These are phyloP conservation scores for Microctonus aethiopoides DNA, from an alignment of 2,888 invertebrate genomes.

Conservation along the genomic window DNA sequence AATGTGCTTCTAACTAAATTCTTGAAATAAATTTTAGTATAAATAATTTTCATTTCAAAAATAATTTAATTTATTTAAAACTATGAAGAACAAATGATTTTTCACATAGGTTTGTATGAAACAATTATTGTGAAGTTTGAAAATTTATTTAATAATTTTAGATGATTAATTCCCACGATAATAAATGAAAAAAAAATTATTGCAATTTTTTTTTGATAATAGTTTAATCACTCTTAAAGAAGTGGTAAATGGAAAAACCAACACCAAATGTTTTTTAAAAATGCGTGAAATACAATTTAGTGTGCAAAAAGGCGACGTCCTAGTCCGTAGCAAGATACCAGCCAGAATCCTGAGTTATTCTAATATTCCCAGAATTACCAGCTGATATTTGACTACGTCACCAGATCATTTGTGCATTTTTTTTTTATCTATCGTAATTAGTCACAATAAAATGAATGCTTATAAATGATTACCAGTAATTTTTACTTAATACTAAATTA, in stretches of 20 bases:
- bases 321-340: conserved; percentile 78
- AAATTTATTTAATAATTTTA: background rate
- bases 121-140: background rate
- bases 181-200: conserved; percentile 2
- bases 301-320: conserved; percentile 63
- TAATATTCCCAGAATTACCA: conserved; percentile 94
- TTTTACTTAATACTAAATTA: conserved; percentile 11
- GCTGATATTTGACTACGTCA: conserved; percentile 90
- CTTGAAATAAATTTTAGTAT: background rate
- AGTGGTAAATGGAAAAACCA: conserved; percentile 51
- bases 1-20: background rate
- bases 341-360: conserved; percentile 84
- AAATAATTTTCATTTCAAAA: background rate
- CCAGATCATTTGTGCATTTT: conserved; percentile 57
- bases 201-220: background rate
- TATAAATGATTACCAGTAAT: conserved; percentile 30
- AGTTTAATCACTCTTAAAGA: conserved; percentile 14
- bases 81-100: background rate
- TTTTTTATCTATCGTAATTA: conserved; percentile 52
- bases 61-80: background rate
- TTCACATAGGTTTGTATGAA: background rate
- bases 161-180: background rate
- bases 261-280: conserved; percentile 63
- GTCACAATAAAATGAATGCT: conserved; percentile 58
- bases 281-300: conserved; percentile 32